Base-by-base conservation (phyloP, 2,113 vertebrate genomes). In the Redunca redunca region DNA sequence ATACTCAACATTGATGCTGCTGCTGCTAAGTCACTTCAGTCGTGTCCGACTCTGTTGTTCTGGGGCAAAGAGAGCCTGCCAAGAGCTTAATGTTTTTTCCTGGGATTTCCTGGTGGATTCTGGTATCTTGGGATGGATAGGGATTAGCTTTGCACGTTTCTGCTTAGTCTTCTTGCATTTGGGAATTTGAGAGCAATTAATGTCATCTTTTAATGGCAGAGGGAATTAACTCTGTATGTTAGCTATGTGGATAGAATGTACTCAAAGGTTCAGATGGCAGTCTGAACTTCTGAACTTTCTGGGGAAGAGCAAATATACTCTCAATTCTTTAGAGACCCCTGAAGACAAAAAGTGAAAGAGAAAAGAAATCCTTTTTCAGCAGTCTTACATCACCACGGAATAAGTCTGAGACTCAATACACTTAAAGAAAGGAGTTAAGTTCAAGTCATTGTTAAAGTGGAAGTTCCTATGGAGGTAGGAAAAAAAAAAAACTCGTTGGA, bases 171-270 rank as follows among this genome's bases (percentile, higher is more conserved):
- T 96, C 82, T 91, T 91, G 25, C 86, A 84, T 48, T 50, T 94
- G 52, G 82, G 89, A 96, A 84, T 93, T 95, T 80, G 77, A 48
- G 78, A 88, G 43, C 89, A 95, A 96, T 97, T 96, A 91, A 91
- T 87, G 60, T 91, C 85, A 95, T 94, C 86, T 94, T 89, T 96
- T 92, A 85, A 94, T 83, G 91, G 97, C 90, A 95, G 83, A 85
- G 30, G 53, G 52, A 97, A 97, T 95, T 97, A 91, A 80, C 26
- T 96, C 58, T 81, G 6, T 71, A 40, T n/a, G 16, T 87, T 97
- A 94, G 33, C 16, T 88, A 36, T 62, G 77, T 55, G 93, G 60
- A 53, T 84, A 89, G 88, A 80, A 91, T 57, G 43, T 93, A 71
- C 23, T 95, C 67, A 93, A 5, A 91, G 55, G n/a, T 94, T 95